Evolutionary conservation across 2,888 invertebrate genomes (phyloP), one percentile per base, ranked within the genome.

Genomic region (Nipponacmea schrenckii): DNA sequence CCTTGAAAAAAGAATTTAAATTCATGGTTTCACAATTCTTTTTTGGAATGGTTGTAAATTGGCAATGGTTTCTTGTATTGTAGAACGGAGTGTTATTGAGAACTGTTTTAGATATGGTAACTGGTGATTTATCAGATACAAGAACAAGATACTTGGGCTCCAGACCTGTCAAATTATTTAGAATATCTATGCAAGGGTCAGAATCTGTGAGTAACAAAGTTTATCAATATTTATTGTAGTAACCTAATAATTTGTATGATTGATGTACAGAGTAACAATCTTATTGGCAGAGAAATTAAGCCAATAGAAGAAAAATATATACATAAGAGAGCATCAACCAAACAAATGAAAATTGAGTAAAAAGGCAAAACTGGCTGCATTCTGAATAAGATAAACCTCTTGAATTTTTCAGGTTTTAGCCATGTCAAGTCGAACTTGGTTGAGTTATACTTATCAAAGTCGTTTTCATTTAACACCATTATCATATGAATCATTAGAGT

Each of bases 381-480:
- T n/a, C n/a, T n/a, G n/a, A n/a, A 31, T 31, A 7, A 31, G 7
- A 4, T 31, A 4, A 31, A 4, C 31, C 31, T n/a, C 20, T 67
- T 56, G 20, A 64, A n/a, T 69, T 12, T 66, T 79, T 20, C 77
- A 90, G 91, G 91, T 99, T 0, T 90, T 99, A 46, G 99, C 99
- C 0, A 97, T 98, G 92, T 98, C 98, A 0, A 97, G 97, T 80
- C 92, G 99, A 79, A 96, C 97, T 0, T 99, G 99, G 99, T 91
- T 99, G 31, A 97, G 97, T 85, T 99, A 99, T 88, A 96, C 96
- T 85, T 97, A 98, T 89, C 99, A 99, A 89, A 98, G 96, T 90
- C 92, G 92, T 50, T 91, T 91, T 83, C 97, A 98, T 89, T 91
- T 98, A 65, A 98, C 98, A 0, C 98, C 98, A 0, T 90, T 98